Percentiles rank a stretch among this genome's conserved stretches.
These are phyloP conservation scores for Chironomus tepperi DNA, from an alignment of 1,140 invertebrate genomes.

Conservation along the genomic window DNA sequence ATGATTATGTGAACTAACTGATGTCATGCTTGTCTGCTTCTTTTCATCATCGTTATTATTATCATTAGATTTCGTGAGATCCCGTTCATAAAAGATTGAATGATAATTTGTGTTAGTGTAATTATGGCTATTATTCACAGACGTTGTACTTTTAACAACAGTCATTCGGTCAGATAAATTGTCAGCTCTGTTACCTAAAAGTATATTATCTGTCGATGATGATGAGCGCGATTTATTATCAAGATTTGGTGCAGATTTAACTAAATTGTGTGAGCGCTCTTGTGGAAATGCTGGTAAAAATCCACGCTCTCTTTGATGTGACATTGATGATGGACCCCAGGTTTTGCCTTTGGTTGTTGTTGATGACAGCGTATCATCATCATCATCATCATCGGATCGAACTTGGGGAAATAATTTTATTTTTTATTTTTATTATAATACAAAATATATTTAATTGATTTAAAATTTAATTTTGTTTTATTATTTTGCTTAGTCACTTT, in stretches of 20 bases:
- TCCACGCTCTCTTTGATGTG: slow-evolving; percentile 77
- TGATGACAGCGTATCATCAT: slow-evolving; percentile 48
- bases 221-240: slow-evolving; percentile 55
- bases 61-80: slow-evolving; percentile 10
- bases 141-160: not conserved
- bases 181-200: slow-evolving; percentile 26
- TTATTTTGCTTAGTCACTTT: too few relatives aligned
- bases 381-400: slow-evolving; percentile 85
- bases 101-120: slow-evolving; percentile 21
- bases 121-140: slow-evolving; percentile 15
- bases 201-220: slow-evolving; percentile 16
- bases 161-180: slow-evolving; percentile 9
- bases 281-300: slow-evolving; percentile 47
- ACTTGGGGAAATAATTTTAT: slow-evolving; percentile 44
- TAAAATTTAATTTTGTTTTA: too few relatives aligned
- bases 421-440: not conserved
- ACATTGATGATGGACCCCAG: slow-evolving; percentile 86
- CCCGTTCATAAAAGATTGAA: slow-evolving; percentile 24
- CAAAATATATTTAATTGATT: too few relatives aligned
- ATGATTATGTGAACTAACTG: not conserved
- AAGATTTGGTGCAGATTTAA: slow-evolving; percentile 64
- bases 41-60: not conserved
- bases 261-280: slow-evolving; percentile 40
- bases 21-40: not conserved
- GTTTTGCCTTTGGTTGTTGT: slow-evolving; percentile 83